Evolutionary conservation across 92 coral and sea anemone genomes (phyloP).

Genomic region (Epizoanthus ramosus): DNA sequence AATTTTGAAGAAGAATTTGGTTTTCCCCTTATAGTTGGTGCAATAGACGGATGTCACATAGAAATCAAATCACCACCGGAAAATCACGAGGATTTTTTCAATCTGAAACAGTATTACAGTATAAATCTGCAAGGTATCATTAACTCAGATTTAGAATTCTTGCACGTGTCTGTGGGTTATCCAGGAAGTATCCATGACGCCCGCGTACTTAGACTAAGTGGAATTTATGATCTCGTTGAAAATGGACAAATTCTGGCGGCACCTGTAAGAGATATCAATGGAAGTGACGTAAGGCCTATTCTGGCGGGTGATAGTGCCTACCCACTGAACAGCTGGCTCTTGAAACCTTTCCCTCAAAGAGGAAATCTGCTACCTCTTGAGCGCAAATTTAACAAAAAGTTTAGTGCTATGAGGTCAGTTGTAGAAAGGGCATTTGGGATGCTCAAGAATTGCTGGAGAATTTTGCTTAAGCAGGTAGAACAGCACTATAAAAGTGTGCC

Average conservation of each 20-base stretch:
- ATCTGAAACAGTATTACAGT: slow-evolving; percentile 51
- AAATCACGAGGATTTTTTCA: slow-evolving; percentile 53
- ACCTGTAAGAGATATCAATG: slow-evolving; percentile 32
- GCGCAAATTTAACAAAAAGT: slow-evolving; percentile 39
- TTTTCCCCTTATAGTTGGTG: slow-evolving; percentile 50
- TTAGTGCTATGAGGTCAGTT: slow-evolving; percentile 36
- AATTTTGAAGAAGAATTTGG: slow-evolving; percentile 43
- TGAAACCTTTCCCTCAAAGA: slow-evolving; percentile 47
- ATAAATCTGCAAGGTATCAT: slow-evolving; percentile 54
- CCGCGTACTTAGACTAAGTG: slow-evolving; percentile 34
- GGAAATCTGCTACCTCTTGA: slow-evolving; percentile 33
- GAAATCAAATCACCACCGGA: slow-evolving; percentile 43
- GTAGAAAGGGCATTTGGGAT: slow-evolving; percentile 58
- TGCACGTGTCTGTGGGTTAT: slow-evolving; percentile 38
- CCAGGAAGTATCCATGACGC: slow-evolving; percentile 60
- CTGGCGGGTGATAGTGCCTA: slow-evolving; percentile 50
- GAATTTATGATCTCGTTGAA: slow-evolving; percentile 30
- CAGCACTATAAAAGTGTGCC: slow-evolving; percentile 39
- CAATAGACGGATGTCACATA: slow-evolving; percentile 57
- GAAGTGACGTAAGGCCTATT: slow-evolving; percentile 36
- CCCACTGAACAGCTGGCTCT: slow-evolving; percentile 44
- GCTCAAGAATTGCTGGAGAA: slow-evolving; percentile 57
- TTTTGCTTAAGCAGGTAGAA: slow-evolving; percentile 47
- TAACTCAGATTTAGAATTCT: slow-evolving; percentile 28
- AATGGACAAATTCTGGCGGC: slow-evolving; percentile 25